Evolutionary conservation across 2,113 vertebrate species (phyloP).

Genomic region (Lepus timidus): DNA sequence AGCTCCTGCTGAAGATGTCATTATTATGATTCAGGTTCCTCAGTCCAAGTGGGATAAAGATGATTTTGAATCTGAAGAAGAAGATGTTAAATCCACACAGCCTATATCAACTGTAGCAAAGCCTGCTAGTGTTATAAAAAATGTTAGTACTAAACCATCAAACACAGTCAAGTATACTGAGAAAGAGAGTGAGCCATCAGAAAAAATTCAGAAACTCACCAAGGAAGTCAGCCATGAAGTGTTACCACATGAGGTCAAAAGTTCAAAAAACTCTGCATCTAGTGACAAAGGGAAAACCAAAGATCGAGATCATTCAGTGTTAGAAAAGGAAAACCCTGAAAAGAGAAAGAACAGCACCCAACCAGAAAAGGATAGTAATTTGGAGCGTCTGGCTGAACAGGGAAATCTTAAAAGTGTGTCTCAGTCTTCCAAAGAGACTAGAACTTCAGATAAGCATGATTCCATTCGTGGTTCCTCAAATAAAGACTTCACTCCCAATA

Average conservation of each 20-base stretch:
- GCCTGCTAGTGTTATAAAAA: constrained; percentile 86
- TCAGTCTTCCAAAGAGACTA: constrained; percentile 87
- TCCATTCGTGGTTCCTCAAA: constrained; percentile 81
- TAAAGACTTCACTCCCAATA: constrained; percentile 88
- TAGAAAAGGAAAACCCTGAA: constrained; percentile 85
- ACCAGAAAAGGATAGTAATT: constrained; percentile 86
- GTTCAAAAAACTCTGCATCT: constrained; percentile 78
- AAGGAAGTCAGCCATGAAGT: constrained; percentile 85
- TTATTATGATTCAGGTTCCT: constrained; percentile 94
- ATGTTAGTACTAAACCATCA: constrained; percentile 82
- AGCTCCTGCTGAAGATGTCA: constrained; percentile 91
- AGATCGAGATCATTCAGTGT: constrained; percentile 87
- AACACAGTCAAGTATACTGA: constrained; percentile 84
- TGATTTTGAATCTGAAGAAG: constrained; percentile 93
- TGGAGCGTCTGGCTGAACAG: constrained; percentile 87
- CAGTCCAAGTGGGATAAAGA: constrained; percentile 94
- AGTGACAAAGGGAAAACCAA: constrained; percentile 88
- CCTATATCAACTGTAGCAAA: constrained; percentile 81
- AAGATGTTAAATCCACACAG: constrained; percentile 89
- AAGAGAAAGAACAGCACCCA: constrained; percentile 85
- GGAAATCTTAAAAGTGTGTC: constrained; percentile 85
- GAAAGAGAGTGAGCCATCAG: constrained; percentile 86
- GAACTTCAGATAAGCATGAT: constrained; percentile 89
- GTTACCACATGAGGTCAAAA: constrained; percentile 85
- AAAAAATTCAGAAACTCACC: constrained; percentile 84